Base-by-base conservation (phyloP, 2,888 invertebrate genomes). In the Chalcosyrphus nemorum region DNA sequence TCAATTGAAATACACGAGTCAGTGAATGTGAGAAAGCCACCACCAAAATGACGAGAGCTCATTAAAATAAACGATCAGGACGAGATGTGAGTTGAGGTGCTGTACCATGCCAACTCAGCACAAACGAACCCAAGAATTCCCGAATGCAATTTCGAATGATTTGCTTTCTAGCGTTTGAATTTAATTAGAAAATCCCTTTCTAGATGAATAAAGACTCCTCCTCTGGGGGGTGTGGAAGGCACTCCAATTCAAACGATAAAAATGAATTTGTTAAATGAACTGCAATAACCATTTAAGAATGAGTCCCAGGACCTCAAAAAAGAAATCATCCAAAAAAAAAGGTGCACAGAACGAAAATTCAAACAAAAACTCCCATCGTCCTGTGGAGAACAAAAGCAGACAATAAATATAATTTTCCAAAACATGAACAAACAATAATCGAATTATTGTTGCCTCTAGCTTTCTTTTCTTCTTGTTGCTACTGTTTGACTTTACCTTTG, bases 181-280 rank as follows among this genome's bases (percentile, higher is more conserved):
- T 68, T 61, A 76, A 76, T 76, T 68, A 76, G 68, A 50, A 66
- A 66, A 66, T 52, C 52, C 21, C n/a, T 19, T 29, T 54, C 38
- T 19, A n/a, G 3, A 24, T n/a, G 19, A 56, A 38, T 2, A 21
- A 6, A 15, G 1, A 4, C 13, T 27, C 32, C n/a, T 13, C 38
- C 13, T n/a, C 50, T 47, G 21, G 3, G 7, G 56, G 9, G 38
- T 57, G 21, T n/a, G 32, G 6, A 9, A 32, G 32, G 1, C 13
- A 32, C 19, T 19, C 13, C n/a, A 7, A 29, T n/a, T 13, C 19
- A 13, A 38, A 11, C 47, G 7, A 29, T 27, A 27, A 13, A 32
- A 50, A 52, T 59, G 52, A 61, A 61, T 80, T 80, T 66, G 52
- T 43, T 66, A 66, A 80, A 66, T 80, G 80, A 80, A 38, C 35